Conservation (phyloP, 2,888 invertebrate genomes). For the Chouioia cunea region DNA sequence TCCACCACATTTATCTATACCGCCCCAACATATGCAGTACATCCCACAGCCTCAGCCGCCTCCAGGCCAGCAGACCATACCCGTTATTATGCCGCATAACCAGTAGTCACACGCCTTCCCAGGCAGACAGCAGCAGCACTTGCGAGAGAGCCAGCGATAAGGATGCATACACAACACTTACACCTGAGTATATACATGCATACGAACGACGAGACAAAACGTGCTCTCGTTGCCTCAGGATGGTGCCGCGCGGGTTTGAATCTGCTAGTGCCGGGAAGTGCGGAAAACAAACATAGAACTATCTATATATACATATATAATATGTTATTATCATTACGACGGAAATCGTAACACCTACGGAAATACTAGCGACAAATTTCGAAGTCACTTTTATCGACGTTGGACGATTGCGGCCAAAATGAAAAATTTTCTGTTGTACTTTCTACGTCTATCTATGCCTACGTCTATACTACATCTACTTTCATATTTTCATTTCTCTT, state of each 20-base stretch:
- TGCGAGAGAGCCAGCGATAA: constrained; percentile 39
- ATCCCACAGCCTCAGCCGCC: constrained; percentile 70
- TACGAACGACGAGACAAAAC: constrained; percentile 31
- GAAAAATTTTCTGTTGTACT: constrained; percentile 30
- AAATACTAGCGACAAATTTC: constrained; percentile 15
- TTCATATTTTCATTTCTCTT: constrained; percentile 4
- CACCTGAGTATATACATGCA: constrained; percentile 38
- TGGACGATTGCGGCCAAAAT: not conserved
- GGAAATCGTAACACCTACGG: not conserved
- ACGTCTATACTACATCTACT: constrained; percentile 19
- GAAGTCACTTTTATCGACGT: constrained; percentile 30
- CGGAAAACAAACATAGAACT: constrained; percentile 39
- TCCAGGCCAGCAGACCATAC: constrained; percentile 67
- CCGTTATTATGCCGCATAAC: constrained; percentile 68
- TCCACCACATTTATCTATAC: constrained; percentile 66
- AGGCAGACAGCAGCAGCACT: constrained; percentile 43
- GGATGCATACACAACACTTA: constrained; percentile 18
- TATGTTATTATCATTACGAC: not conserved
- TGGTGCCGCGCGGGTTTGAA: constrained; percentile 22
- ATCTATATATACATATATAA: constrained; percentile 18
- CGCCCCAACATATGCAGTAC: constrained; percentile 72
- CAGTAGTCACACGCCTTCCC: constrained; percentile 64
- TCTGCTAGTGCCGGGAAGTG: constrained; percentile 47
- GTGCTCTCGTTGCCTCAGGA: constrained; percentile 6
- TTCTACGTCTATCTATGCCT: constrained; percentile 23